These are phyloP conservation scores for Aplocera efformata DNA, from an alignment of 2,888 invertebrate genomes.

Conservation along the genomic window DNA sequence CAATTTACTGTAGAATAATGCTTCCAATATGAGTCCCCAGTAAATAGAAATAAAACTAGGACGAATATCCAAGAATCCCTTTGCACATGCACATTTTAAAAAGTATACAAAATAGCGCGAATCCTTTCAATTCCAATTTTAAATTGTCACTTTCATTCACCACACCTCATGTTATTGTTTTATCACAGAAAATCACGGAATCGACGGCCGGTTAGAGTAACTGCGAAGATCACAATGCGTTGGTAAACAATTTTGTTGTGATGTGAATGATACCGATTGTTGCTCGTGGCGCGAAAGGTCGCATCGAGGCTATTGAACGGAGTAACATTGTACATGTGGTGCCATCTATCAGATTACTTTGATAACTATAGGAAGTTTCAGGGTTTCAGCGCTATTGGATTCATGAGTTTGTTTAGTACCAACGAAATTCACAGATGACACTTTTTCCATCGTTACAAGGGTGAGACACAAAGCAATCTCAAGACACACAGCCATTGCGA, in stretches of 20 bases:
- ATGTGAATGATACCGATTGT: slow-evolving; percentile 37
- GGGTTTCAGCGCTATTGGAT: background rate
- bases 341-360: slow-evolving; percentile 28
- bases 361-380: background rate
- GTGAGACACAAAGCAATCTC: too few relatives aligned
- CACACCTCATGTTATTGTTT: background rate
- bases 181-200: slow-evolving; percentile 2
- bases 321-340: slow-evolving; percentile 16
- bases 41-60: slow-evolving; percentile 3
- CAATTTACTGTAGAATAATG: background rate
- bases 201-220: slow-evolving; percentile 34
- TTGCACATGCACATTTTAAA: slow-evolving; percentile 21
- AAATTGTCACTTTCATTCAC: slow-evolving; percentile 9
- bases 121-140: slow-evolving; percentile 14
- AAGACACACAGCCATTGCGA: too few relatives aligned
- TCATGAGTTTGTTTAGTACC: too few relatives aligned
- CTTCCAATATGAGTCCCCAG: background rate
- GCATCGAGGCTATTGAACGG: slow-evolving; percentile 52
- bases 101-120: slow-evolving; percentile 8
- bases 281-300: slow-evolving; percentile 44
- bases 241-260: slow-evolving; percentile 50
- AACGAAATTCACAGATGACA: too few relatives aligned
- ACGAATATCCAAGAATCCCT: slow-evolving; percentile 6
- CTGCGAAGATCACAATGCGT: slow-evolving; percentile 43
- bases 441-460: too few relatives aligned